Conservation (phyloP, 2,797 vertebrate species). For the Parauchenoglanis punctatus region DNA sequence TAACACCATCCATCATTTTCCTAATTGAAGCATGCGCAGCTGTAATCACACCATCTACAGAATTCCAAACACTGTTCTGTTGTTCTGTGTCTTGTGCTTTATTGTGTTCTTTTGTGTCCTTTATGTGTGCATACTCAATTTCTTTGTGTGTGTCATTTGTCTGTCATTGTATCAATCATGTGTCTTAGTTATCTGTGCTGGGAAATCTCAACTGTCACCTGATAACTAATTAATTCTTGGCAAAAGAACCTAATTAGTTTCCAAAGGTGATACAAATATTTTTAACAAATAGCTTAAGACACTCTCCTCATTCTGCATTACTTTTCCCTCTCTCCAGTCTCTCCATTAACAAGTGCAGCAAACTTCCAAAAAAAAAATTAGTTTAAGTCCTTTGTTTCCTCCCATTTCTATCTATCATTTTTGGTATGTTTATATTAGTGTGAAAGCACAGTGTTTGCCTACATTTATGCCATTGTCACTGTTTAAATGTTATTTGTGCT, state of each 20-base stretch:
- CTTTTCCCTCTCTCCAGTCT: neutral
- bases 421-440: neutral
- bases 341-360: neutral
- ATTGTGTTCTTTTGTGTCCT: neutral
- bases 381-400: neutral
- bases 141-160: neutral
- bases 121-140: slow-evolving; percentile 6
- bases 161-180: neutral
- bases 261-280: neutral
- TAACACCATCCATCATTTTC: neutral
- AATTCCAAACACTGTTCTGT: neutral
- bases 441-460: slow-evolving; percentile 51
- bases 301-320: neutral
- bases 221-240: neutral
- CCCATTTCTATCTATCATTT: neutral
- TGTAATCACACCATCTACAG: neutral
- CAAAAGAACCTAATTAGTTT: neutral
- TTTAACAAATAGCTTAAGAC: neutral
- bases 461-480: slow-evolving; percentile 46
- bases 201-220: neutral
- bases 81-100: neutral
- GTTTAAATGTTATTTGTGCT: slow-evolving; percentile 36
- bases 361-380: neutral
- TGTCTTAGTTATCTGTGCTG: neutral
- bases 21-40: neutral